Conservation (phyloP, 2,113 vertebrate genomes). For the Prionailurus bengalensis region DNA sequence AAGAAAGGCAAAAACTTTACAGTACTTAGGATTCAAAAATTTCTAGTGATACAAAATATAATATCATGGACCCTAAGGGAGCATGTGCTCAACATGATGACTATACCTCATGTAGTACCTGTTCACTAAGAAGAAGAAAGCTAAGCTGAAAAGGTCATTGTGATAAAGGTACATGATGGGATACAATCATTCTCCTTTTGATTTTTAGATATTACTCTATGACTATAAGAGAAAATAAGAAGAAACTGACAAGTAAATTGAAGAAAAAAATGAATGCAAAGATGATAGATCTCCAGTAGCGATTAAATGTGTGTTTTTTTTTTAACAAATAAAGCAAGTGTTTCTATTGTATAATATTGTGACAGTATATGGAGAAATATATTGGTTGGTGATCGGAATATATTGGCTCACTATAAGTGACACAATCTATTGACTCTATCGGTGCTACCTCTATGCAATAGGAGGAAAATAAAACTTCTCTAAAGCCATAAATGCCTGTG, state of each 20-base stretch:
- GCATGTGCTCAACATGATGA: neutral
- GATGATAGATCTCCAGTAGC: neutral
- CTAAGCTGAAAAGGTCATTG: neutral
- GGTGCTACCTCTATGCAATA: neutral
- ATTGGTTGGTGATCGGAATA: neutral
- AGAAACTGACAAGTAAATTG: neutral
- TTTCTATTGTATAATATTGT: neutral
- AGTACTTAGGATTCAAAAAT: neutral
- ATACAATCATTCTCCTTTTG: neutral
- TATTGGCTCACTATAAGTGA: neutral
- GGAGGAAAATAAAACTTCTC: neutral
- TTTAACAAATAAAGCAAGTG: neutral
- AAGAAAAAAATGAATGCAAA: neutral
- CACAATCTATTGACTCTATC: neutral
- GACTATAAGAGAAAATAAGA: neutral
- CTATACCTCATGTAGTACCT: neutral
- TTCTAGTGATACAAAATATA: neutral
- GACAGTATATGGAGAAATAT: neutral
- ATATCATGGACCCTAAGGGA: neutral
- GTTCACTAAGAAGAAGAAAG: neutral
- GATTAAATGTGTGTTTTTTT: neutral
- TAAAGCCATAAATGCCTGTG: neutral
- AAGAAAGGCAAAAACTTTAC: neutral
- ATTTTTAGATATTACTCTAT: neutral
- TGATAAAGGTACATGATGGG: neutral